These are phyloP conservation scores for Ostrea denselamellosa DNA, from an alignment of 1,140 invertebrate genomes.

Conservation along the genomic window DNA sequence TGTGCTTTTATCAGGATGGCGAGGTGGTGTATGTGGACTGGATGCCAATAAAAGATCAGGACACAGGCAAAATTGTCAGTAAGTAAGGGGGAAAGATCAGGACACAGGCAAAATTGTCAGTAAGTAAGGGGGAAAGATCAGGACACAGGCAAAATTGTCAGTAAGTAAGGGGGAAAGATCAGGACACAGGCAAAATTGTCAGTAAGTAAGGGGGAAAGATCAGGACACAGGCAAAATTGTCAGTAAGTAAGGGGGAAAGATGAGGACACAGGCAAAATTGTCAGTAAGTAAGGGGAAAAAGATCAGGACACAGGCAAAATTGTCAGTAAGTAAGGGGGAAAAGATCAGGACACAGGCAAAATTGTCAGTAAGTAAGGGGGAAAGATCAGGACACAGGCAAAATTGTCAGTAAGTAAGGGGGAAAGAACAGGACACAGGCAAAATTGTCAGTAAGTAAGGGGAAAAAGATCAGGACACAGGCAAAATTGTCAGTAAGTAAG, in stretches of 20 bases:
- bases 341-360: conserved; percentile 78
- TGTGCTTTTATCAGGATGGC: conserved; percentile 72
- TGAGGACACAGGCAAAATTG: not conserved
- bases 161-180: conserved; percentile 62
- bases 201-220: conserved; percentile 73
- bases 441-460: not conserved
- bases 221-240: conserved; percentile 78
- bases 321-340: not conserved
- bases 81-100: conserved; percentile 68
- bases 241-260: conserved; percentile 68
- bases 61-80: conserved; percentile 79
- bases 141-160: conserved; percentile 78
- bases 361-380: conserved; percentile 73
- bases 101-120: conserved; percentile 79
- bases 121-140: conserved; percentile 78
- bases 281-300: not conserved
- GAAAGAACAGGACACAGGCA: not conserved
- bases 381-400: not conserved
- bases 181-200: not conserved
- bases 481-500: too few species aligned
- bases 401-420: not conserved
- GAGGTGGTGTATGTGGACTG: conserved; percentile 79
- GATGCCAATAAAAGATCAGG: conserved; percentile 80
- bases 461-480: too few species aligned
- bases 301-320: not conserved